These are phyloP conservation scores for Belonocnema kinseyi DNA, from an alignment of 1,140 invertebrate species.

Conservation along the genomic window DNA sequence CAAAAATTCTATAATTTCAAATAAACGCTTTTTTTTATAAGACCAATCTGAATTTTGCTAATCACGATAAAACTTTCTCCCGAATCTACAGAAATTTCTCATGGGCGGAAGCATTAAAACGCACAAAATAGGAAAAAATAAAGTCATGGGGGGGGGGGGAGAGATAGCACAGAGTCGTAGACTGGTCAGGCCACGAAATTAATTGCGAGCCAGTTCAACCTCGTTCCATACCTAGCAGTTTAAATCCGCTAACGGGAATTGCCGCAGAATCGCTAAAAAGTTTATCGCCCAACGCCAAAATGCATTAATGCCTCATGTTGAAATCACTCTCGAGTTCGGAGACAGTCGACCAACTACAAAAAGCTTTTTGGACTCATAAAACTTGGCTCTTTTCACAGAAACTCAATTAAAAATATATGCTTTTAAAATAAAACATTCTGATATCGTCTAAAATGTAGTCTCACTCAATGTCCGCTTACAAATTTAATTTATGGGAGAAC, in stretches of 20 bases:
- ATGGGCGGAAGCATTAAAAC: slow-evolving; percentile 7
- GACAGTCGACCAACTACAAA: slow-evolving; percentile 23
- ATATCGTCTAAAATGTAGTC: too few relatives aligned
- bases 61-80: slow-evolving; percentile 9
- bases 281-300: slow-evolving; percentile 32
- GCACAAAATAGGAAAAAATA: slow-evolving; percentile 4
- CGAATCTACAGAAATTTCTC: background rate
- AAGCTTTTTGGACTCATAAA: slow-evolving; percentile 28
- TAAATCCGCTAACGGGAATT: slow-evolving; percentile 22
- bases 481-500: too few relatives aligned
- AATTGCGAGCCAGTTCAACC: slow-evolving; percentile 25
- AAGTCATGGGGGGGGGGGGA: background rate
- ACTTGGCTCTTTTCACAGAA: slow-evolving; percentile 2
- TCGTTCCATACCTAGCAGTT: slow-evolving; percentile 19
- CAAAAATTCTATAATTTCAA: too few relatives aligned
- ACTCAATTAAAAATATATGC: background rate
- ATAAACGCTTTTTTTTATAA: background rate
- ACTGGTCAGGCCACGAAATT: slow-evolving; percentile 17
- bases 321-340: slow-evolving; percentile 28
- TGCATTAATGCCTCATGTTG: slow-evolving; percentile 23
- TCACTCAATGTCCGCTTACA: too few relatives aligned
- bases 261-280: slow-evolving; percentile 29
- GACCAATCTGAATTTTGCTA: background rate
- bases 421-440: too few relatives aligned
- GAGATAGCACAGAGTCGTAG: slow-evolving; percentile 18